phyloP scores from a whole-genome alignment of 1,140 invertebrate species.

The Sipha flava region DNA sequence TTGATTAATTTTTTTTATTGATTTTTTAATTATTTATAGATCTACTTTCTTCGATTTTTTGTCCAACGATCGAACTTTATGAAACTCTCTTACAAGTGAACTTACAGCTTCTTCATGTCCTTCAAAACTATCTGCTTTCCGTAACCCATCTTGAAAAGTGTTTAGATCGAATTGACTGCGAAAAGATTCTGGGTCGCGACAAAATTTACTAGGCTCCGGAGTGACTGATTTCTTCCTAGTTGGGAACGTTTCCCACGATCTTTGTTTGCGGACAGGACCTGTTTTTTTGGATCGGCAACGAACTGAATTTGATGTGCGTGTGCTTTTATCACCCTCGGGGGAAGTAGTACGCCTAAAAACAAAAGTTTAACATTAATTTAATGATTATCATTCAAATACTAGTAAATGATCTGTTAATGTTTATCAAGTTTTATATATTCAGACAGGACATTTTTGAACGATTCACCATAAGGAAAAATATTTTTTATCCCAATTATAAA shows the following conservation, averaged over 20 bases:
- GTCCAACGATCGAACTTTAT: slow-evolving; percentile 51
- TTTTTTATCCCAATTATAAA: too few relatives aligned
- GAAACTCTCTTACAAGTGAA: slow-evolving; percentile 59
- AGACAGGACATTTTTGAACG: too few relatives aligned
- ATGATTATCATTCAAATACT: too few relatives aligned
- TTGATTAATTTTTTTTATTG: too few relatives aligned
- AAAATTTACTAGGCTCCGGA: slow-evolving; percentile 38
- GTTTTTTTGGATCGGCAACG: slow-evolving; percentile 16
- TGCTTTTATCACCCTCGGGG: neutral
- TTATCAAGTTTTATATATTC: too few relatives aligned
- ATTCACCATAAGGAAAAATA: too few relatives aligned
- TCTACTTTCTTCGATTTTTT: slow-evolving; percentile 22
- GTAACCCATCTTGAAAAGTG: slow-evolving; percentile 33
- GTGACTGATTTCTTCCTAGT: slow-evolving; percentile 44
- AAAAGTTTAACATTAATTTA: too few relatives aligned
- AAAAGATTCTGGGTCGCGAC: slow-evolving; percentile 42
- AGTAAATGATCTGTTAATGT: too few relatives aligned
- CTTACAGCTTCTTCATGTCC: slow-evolving; percentile 64
- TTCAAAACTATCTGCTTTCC: slow-evolving; percentile 57
- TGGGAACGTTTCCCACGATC: slow-evolving; percentile 59
- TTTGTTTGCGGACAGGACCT: slow-evolving; percentile 49
- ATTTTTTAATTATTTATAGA: neutral
- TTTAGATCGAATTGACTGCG: slow-evolving; percentile 40
- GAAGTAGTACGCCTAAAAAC: neutral
- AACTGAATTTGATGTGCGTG: slow-evolving; percentile 6